These are phyloP conservation scores for Vidua chalybeata DNA, from an alignment of 2,113 vertebrate genomes.

Conservation along the genomic window DNA sequence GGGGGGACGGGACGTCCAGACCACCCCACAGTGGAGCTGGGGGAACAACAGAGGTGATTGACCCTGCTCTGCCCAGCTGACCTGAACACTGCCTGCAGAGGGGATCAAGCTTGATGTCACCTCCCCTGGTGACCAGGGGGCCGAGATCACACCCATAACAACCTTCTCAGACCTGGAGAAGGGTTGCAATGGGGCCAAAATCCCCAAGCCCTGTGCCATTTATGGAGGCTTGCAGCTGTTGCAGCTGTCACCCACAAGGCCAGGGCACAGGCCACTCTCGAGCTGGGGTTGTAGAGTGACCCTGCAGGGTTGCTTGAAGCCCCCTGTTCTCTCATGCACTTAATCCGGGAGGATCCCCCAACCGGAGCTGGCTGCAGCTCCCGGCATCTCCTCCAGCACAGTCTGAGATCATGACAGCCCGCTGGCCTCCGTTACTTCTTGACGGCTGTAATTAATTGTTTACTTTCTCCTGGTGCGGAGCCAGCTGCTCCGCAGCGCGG, in stretches of 20 bases:
- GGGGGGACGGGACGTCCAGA: fast-evolving
- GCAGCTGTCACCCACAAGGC: not conserved
- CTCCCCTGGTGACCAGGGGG: not conserved
- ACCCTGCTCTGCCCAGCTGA: not conserved
- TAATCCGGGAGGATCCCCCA: not conserved
- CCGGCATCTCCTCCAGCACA: not conserved
- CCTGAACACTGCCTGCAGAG: fast-evolving
- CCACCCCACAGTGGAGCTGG: not conserved
- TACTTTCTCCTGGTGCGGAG: constrained; percentile 46
- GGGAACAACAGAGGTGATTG: not conserved
- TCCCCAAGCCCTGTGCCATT: not conserved
- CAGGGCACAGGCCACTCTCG: fast-evolving
- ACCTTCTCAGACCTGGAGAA: not conserved
- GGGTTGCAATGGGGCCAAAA: fast-evolving
- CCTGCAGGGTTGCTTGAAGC: not conserved
- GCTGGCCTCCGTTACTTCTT: constrained; percentile 42
- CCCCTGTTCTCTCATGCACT: not conserved
- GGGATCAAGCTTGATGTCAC: not conserved
- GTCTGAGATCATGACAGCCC: constrained; percentile 45
- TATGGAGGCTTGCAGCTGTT: fast-evolving
- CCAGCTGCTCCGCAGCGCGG: constrained; percentile 21
- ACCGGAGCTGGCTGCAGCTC: not conserved
- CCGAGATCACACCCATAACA: not conserved
- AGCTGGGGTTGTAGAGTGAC: not conserved
- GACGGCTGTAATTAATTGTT: constrained; percentile 60